Evolutionary conservation across 1,140 invertebrate species (phyloP).

Genomic region (Stegodyphus mimosarum): DNA sequence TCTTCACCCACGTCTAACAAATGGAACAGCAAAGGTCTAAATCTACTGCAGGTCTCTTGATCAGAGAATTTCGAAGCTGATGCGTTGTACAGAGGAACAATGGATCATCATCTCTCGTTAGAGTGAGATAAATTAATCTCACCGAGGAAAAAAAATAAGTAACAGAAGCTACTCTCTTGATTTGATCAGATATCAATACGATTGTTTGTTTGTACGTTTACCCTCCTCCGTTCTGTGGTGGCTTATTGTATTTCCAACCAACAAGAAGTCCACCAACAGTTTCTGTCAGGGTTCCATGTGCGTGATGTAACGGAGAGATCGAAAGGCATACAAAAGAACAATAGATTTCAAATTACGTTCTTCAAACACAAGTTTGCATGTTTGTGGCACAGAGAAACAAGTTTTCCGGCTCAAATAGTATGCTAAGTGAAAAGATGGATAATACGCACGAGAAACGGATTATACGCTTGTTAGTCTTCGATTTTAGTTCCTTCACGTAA

Average conservation of each 20-base stretch:
- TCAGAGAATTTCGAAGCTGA: too few species aligned
- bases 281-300: neutral
- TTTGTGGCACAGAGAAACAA: slow-evolving; percentile 37
- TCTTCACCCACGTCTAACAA: too few species aligned
- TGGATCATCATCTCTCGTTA: slow-evolving; percentile 14
- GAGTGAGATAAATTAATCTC: slow-evolving; percentile 34
- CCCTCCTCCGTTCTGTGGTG: neutral
- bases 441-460: slow-evolving; percentile 38
- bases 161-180: slow-evolving; percentile 20
- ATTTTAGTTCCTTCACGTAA: too few species aligned
- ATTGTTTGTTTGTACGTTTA: slow-evolving; percentile 41
- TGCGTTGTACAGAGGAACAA: slow-evolving; percentile 8
- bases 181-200: slow-evolving; percentile 15
- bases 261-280: neutral
- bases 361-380: slow-evolving; percentile 50
- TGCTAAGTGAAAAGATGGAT: slow-evolving; percentile 40
- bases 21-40: too few species aligned
- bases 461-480: neutral
- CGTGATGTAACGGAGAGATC: neutral
- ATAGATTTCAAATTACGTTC: slow-evolving; percentile 29
- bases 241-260: slow-evolving; percentile 42
- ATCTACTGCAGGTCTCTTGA: too few species aligned
- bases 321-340: slow-evolving; percentile 29
- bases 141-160: neutral
- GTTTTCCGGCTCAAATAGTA: neutral